phyloP scores from a whole-genome alignment of 2,797 vertebrate genomes.

The Apogon talboti region DNA sequence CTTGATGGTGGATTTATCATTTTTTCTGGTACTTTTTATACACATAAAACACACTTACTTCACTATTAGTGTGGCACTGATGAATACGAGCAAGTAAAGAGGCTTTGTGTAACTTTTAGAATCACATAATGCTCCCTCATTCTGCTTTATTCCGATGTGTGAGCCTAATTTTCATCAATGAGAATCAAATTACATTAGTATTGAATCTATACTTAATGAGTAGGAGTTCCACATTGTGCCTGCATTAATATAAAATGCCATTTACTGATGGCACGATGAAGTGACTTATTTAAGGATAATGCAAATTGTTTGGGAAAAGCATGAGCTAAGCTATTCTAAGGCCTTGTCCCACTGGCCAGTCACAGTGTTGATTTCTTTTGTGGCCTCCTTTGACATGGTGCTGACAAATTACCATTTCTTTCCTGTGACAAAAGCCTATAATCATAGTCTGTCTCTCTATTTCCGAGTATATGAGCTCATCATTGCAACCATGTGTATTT shows the following conservation, averaged over 20 bases:
- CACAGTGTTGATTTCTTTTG: slow-evolving; percentile 61
- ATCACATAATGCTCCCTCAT: not conserved
- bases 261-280: slow-evolving; percentile 36
- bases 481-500: slow-evolving; percentile 70
- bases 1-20: not conserved
- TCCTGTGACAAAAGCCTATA: slow-evolving; percentile 81
- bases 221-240: slow-evolving; percentile 4
- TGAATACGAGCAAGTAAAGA: not conserved
- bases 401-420: slow-evolving; percentile 83
- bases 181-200: slow-evolving; percentile 12
- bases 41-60: not conserved
- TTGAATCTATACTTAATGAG: slow-evolving; percentile 2
- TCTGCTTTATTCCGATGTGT: slow-evolving; percentile 1
- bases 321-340: slow-evolving; percentile 44
- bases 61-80: slow-evolving; percentile 1
- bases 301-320: slow-evolving; percentile 45
- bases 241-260: slow-evolving; percentile 26
- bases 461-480: slow-evolving; percentile 79
- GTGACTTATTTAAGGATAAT: slow-evolving; percentile 48
- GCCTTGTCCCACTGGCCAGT: slow-evolving; percentile 38
- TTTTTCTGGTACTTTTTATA: not conserved
- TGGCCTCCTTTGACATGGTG: slow-evolving; percentile 71
- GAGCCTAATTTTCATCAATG: slow-evolving; percentile 7
- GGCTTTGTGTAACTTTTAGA: not conserved
- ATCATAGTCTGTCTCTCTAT: slow-evolving; percentile 73